Evolutionary conservation across 2,113 vertebrate genomes (phyloP).

Genomic region (Chloropsis cyanopogon): DNA sequence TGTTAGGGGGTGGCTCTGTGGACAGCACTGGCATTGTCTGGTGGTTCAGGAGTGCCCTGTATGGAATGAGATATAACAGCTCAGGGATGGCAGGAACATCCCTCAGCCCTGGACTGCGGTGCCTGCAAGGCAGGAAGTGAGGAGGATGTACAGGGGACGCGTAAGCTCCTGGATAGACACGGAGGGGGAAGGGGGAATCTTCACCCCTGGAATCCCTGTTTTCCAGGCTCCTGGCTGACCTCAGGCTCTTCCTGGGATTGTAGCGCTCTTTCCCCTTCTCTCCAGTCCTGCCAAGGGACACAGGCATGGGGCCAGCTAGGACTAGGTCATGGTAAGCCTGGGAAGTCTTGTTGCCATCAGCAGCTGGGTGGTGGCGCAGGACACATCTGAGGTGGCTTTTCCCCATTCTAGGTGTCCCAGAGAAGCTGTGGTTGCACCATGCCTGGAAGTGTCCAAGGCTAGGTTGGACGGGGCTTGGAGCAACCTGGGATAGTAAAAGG

Average conservation of each 20-base stretch:
- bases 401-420: neutral
- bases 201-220: neutral
- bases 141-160: neutral
- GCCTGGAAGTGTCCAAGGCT: neutral
- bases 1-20: neutral
- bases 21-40: rapidly evolving
- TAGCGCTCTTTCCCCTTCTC: conserved; percentile 20
- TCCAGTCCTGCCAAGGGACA: neutral
- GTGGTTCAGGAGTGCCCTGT: neutral
- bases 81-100: neutral
- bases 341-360: neutral
- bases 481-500: neutral
- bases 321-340: neutral
- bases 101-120: neutral
- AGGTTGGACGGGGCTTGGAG: neutral
- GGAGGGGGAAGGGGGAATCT: rapidly evolving
- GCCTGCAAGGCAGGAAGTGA: neutral
- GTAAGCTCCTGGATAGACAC: neutral
- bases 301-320: conserved; percentile 2
- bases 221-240: neutral
- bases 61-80: neutral
- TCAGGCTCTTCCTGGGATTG: neutral
- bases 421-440: neutral
- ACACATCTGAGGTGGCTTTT: neutral
- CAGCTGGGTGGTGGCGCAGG: neutral